Base-by-base conservation (phyloP, 2,888 invertebrate species). In the Alitta virens region DNA sequence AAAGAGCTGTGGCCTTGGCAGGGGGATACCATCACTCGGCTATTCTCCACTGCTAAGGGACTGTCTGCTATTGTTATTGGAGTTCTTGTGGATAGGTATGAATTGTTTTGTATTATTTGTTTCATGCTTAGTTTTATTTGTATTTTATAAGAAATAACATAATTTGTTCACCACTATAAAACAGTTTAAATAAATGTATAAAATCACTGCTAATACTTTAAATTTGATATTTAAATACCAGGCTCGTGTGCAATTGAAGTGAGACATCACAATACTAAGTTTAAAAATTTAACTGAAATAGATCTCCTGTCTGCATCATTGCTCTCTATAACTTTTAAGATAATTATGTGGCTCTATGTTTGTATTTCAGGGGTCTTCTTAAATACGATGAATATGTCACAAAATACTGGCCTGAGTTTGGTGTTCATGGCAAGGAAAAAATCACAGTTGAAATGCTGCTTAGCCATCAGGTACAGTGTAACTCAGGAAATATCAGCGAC, bases 341-440 rank as follows among this genome's bases (percentile, higher is more conserved):
- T n/a, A n/a, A n/a, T n/a, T n/a, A 33, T 33, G 5, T 33, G 33
- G 7, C 33, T 33, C 33, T 33, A 33, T 33, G 33, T 33, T 46
- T 46, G 3, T 46, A 12, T 49, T 59, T 9, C 64, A 78, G 78
- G 56, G 79, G 81, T 23, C 62, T 68, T 16, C 43, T 83, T 14
- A 66, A 74, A 42, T 83, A 81, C 66, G 75, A 78, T 18, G 76
- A 76, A 42, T 73, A 72, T 25, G 77, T 84, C 23, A 62, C 70
- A 21, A 66, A 77, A 24, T 81, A 80, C 66, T 83, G 83, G 83
- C 83, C 83, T 5, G 82, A 83, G 56, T 83, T 83, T 70, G 80
- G 70, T 1, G 71, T 74, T 43, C 78, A 83, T 52, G 81, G 79
- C n/a, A 83, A 84, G 66, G 77, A 75, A 51, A 74, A 78, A 56